phyloP scores from a whole-genome alignment of 2,113 vertebrate genomes.

The Pterocles gutturalis region DNA sequence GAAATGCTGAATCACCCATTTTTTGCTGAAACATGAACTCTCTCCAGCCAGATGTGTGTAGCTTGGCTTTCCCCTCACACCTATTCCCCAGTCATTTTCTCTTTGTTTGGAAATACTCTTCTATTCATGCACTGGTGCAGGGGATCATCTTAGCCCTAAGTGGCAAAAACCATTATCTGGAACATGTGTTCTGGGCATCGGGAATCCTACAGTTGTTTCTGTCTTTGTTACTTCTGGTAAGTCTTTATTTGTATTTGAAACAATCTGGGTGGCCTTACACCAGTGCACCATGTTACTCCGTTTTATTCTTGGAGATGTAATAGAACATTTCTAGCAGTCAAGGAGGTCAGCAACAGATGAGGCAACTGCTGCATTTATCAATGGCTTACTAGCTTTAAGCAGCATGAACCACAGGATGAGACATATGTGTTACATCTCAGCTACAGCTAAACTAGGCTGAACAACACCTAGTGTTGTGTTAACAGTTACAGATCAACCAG shows the following conservation, averaged over 20 bases:
- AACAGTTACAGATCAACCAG: neutral
- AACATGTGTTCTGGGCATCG: neutral
- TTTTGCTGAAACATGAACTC: neutral
- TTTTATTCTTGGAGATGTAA: neutral
- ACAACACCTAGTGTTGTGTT: neutral
- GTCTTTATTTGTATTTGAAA: neutral
- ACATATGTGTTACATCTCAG: neutral
- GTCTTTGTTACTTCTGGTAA: neutral
- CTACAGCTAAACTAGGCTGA: neutral
- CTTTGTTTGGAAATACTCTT: neutral
- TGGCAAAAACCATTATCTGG: neutral
- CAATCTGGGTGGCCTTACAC: neutral
- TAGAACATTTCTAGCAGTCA: neutral
- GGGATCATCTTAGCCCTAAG: neutral
- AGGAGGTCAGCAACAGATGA: neutral
- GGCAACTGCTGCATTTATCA: neutral
- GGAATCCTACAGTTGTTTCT: neutral
- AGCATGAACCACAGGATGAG: neutral
- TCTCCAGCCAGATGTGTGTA: neutral
- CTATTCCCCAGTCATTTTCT: neutral
- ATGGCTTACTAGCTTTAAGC: neutral
- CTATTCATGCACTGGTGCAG: neutral
- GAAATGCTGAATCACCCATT: neutral
- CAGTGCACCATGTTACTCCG: neutral
- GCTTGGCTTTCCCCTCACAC: neutral